Evolutionary conservation across 2,888 invertebrate genomes (phyloP), one percentile per base, ranked within the genome.

Genomic region (Polyploca ridens): DNA sequence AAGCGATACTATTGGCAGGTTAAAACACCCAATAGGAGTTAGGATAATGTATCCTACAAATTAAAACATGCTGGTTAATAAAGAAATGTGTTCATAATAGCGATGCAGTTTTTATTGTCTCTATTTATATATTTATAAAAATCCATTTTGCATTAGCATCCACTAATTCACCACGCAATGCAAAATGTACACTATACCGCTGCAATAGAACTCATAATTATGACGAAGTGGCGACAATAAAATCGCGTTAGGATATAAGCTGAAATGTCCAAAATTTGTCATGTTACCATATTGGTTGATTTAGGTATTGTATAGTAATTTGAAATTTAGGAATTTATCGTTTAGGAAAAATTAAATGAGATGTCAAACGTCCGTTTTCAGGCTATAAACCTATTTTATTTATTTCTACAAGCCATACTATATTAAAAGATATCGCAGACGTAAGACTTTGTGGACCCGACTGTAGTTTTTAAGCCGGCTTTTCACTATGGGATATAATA

Each of bases 211-310:
- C 33, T 63, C 33, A 68, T 67, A 63, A 70, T 60, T 64, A 70
- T 38, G n/a, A 33, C 5, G 64, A 72, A 76, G 70, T 70, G 68
- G 79, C 77, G 83, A 82, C 83, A 80, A 82, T 81, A 73, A 79
- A 73, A 73, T 76, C 74, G 77, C 73, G 60, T n/a, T 74, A 66
- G 75, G 69, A 71, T 66, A 62, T 82, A 78, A 79, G 78, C 65
- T 69, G 67, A 61, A 67, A 71, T 70, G 72, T 80, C 78, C 74
- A 82, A 81, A 78, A 74, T 79, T 64, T 73, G 60, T 61, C 27
- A 64, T 38, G 77, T 77, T 77, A 76, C 76, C 75, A 72, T 64
- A 66, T 71, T 71, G 69, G 67, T 68, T 67, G 57, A 59, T 54
- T 27, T 46, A 41, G 33, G 58, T 72, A 66, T 62, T 64, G 63